Base-by-base conservation (phyloP, 2,888 invertebrate genomes). In the Macaria notata region DNA sequence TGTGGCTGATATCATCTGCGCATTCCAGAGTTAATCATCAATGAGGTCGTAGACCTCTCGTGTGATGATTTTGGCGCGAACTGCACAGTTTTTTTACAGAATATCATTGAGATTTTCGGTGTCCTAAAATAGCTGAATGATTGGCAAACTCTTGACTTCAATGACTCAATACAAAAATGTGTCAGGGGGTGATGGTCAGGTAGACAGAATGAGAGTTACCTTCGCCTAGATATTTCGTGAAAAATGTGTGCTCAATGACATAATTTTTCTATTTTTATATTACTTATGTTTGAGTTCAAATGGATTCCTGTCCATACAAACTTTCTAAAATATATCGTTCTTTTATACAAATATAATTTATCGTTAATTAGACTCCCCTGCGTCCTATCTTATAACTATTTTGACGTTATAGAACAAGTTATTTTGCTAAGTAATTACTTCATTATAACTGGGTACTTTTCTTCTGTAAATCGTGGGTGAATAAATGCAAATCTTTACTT, bases 141-240 rank as follows among this genome's bases (percentile, higher is more conserved):
- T 83, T 81, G 76, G 78, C 80, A 77, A 77, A 79, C 73, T 74
- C 67, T 65, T 73, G 45, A 49, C 43, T 54, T 54, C 48, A 78
- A 79, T 75, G 77, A 79, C 66, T 79, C 68, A 72, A 75, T 81
- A 76, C 73, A 78, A 75, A 79, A 79, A 83, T 80, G 77, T 85
- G 88, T 86, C 67, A 88, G 80, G 88, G 81, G 90, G 90, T 89
- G 88, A 90, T 86, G 89, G 90, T 88, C 87, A 85, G 74, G 69
- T 74, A 69, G 74, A 70, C 74, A 76, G 73, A 83, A 81, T 81
- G 77, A 80, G 77, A 77, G 66, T 86, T 85, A 85, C 87, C 87
- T 87, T 89, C 75, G 81, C 88, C 87, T 82, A 82, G 70, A 76
- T 86, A 76, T 59, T 66, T 67, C 53, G 61, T 49, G 62, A 64